These are phyloP conservation scores for Dermolepida albohirtum DNA, from an alignment of 2,888 invertebrate genomes.

Conservation along the genomic window DNA sequence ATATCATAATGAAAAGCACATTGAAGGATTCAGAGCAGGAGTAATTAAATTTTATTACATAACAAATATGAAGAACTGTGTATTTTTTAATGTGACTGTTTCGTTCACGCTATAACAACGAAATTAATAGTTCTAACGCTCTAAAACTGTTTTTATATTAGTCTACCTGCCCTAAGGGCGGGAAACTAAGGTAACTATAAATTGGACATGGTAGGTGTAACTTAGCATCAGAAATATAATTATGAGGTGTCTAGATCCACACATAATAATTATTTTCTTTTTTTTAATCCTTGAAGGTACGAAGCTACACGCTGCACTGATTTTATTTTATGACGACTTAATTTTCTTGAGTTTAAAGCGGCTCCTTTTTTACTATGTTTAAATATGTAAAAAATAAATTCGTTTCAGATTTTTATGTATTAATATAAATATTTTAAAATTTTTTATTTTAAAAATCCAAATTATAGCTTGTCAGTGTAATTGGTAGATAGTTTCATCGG, in stretches of 20 bases:
- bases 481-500: too few species aligned
- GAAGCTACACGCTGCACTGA: constrained; percentile 6
- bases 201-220: constrained; percentile 47
- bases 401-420: too few species aligned
- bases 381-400: background rate
- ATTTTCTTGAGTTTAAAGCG: constrained; percentile 19
- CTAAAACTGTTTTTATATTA: constrained; percentile 30
- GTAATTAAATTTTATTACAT: constrained; percentile 33
- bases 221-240: constrained; percentile 47
- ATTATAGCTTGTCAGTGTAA: too few species aligned
- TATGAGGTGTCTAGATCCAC: constrained; percentile 48
- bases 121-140: constrained; percentile 39
- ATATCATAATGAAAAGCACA: constrained; percentile 19
- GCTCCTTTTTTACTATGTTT: background rate
- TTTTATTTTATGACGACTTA: constrained; percentile 37
- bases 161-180: constrained; percentile 35
- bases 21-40: constrained; percentile 18
- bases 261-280: constrained; percentile 44
- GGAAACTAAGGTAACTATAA: constrained; percentile 39
- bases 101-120: constrained; percentile 39
- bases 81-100: constrained; percentile 27
- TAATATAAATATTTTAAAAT: too few species aligned
- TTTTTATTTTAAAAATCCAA: too few species aligned
- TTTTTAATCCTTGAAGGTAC: constrained; percentile 28
- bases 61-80: constrained; percentile 20